phyloP scores from a whole-genome alignment of 2,113 vertebrate species.

The Nothobranchius furzeri region DNA sequence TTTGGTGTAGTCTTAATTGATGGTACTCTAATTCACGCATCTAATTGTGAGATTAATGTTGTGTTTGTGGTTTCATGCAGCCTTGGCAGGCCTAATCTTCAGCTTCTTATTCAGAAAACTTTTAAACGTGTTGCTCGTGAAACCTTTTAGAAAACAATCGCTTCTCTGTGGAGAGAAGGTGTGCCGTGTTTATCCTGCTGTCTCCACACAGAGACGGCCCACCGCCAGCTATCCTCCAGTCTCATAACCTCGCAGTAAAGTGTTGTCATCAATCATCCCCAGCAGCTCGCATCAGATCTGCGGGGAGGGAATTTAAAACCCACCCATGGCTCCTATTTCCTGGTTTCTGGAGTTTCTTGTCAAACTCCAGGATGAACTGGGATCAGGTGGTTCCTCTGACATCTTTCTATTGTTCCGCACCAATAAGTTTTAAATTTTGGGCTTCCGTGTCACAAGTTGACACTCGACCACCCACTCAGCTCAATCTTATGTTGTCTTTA shows the following conservation, averaged over 20 bases:
- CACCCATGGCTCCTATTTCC: slow-evolving; percentile 52
- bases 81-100: neutral
- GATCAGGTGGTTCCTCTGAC: slow-evolving; percentile 58
- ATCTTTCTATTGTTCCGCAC: slow-evolving; percentile 43
- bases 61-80: slow-evolving; percentile 30
- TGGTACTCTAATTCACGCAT: slow-evolving; percentile 8
- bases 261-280: slow-evolving; percentile 67
- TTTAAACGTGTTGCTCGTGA: slow-evolving; percentile 14
- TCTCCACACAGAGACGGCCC: slow-evolving; percentile 6
- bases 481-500: neutral
- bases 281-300: slow-evolving; percentile 35
- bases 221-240: slow-evolving; percentile 41
- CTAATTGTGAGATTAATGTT: slow-evolving; percentile 43
- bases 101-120: slow-evolving; percentile 13
- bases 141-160: slow-evolving; percentile 12
- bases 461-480: slow-evolving; percentile 7
- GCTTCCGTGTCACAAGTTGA: slow-evolving; percentile 44
- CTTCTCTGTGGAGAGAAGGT: slow-evolving; percentile 17
- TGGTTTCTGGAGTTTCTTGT: slow-evolving; percentile 28
- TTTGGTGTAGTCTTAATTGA: no score
- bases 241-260: slow-evolving; percentile 52
- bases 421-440: slow-evolving; percentile 35
- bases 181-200: slow-evolving; percentile 33
- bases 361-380: slow-evolving; percentile 49
- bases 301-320: slow-evolving; percentile 56